These are phyloP conservation scores for Bovichtus variegatus DNA, from an alignment of 2,797 vertebrate species.

Conservation along the genomic window DNA sequence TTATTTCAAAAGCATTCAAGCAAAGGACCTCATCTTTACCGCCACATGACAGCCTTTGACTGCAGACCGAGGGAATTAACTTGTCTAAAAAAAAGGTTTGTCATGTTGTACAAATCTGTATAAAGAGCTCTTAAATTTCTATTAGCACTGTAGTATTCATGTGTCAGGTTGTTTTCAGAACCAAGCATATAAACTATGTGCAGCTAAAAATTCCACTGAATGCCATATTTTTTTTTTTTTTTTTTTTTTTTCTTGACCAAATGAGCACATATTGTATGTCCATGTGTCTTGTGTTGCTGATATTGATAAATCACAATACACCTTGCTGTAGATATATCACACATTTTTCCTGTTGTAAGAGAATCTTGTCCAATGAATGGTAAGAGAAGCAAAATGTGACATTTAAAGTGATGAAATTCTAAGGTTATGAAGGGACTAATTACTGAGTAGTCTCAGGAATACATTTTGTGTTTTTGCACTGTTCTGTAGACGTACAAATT, in stretches of 20 bases:
- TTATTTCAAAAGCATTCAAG: constrained; percentile 86
- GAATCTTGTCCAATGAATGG: constrained; percentile 68
- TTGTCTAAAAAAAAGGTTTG: constrained; percentile 62
- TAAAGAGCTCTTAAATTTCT: constrained; percentile 77
- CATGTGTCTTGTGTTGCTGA: constrained; percentile 70
- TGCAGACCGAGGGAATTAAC: constrained; percentile 68
- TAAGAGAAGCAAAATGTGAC: constrained; percentile 62
- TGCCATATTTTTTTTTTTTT: constrained; percentile 68
- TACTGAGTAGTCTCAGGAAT: constrained; percentile 87
- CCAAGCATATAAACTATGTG: constrained; percentile 77
- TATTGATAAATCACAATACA: constrained; percentile 71
- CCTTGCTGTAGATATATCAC: constrained; percentile 77
- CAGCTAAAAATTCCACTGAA: constrained; percentile 79
- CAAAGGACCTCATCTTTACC: constrained; percentile 77
- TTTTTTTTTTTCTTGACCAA: constrained; percentile 74
- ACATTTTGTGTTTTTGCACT: constrained; percentile 83
- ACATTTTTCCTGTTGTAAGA: constrained; percentile 65
- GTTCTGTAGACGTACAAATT: constrained; percentile 80
- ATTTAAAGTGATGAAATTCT: constrained; percentile 63
- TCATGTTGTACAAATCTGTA: constrained; percentile 82
- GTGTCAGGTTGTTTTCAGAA: constrained; percentile 72
- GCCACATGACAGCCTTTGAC: constrained; percentile 72
- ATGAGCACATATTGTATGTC: constrained; percentile 77
- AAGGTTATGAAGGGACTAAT: constrained; percentile 84
- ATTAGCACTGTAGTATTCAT: constrained; percentile 77